Conservation (phyloP, 2,113 vertebrate genomes). For the Callopanchax toddi region DNA sequence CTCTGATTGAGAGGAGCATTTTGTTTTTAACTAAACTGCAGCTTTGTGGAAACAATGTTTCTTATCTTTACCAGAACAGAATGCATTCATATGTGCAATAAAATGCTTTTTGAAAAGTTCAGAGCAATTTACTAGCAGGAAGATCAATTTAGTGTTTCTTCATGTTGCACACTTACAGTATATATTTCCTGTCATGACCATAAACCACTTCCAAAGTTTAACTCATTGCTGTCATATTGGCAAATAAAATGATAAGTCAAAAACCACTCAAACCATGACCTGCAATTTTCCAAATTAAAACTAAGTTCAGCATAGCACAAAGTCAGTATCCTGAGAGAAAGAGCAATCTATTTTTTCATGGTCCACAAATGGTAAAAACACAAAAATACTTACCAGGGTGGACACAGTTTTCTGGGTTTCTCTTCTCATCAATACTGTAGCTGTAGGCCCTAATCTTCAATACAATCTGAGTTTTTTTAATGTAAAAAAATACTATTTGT, state of each 20-base stretch:
- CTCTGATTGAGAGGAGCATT: neutral
- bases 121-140: slow-evolving; percentile 14
- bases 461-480: neutral
- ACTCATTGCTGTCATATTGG: neutral
- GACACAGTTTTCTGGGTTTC: neutral
- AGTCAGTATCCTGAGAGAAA: slow-evolving; percentile 5
- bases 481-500: neutral
- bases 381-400: neutral
- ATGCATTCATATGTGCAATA: neutral
- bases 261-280: neutral
- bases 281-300: slow-evolving; percentile 25
- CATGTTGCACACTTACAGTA: neutral
- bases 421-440: no score
- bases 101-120: slow-evolving; percentile 7
- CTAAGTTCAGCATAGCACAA: slow-evolving; percentile 15
- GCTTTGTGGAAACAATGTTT: neutral
- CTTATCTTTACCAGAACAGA: slow-evolving; percentile 4
- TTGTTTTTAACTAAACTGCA: neutral
- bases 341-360: neutral
- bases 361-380: neutral
- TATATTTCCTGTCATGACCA: neutral
- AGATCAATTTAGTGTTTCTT: slow-evolving; percentile 11
- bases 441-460: neutral
- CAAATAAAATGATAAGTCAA: slow-evolving; percentile 17
- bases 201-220: neutral